Evolutionary conservation across 1,140 invertebrate genomes (phyloP).

Genomic region (Sycophaga agraensis): DNA sequence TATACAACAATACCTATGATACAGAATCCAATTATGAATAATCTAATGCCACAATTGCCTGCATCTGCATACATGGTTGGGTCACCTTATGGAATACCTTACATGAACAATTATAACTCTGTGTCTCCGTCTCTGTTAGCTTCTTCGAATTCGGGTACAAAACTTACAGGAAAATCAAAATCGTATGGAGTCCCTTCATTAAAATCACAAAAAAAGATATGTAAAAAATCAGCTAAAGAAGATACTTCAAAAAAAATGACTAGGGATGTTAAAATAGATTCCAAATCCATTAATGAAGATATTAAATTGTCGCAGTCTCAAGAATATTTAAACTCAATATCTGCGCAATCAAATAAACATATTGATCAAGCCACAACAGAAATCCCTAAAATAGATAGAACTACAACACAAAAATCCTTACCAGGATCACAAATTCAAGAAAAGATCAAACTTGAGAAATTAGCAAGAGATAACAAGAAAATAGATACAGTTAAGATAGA

Average conservation of each 20-base stretch:
- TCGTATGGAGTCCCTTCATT: not conserved
- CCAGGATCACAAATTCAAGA: not conserved
- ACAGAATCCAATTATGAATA: not conserved
- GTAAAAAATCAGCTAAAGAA: constrained; percentile 17
- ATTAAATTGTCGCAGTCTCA: too few relatives aligned
- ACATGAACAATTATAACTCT: not conserved
- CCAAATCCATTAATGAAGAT: too few relatives aligned
- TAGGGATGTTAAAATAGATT: constrained; percentile 2
- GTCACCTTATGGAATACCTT: not conserved
- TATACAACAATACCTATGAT: not conserved
- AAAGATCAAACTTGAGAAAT: not conserved
- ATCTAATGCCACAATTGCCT: not conserved
- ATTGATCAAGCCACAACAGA: not conserved
- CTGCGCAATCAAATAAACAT: too few relatives aligned
- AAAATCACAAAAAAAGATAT: constrained; percentile 12
- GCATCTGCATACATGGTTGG: constrained; percentile 4
- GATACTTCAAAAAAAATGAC: not conserved
- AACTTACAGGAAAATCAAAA: not conserved
- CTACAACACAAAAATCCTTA: constrained; percentile 1
- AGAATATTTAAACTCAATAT: too few relatives aligned
- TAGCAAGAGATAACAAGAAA: not conserved
- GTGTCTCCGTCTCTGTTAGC: not conserved
- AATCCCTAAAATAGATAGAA: constrained; percentile 3
- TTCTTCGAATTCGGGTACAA: not conserved
- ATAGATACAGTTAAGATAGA: constrained; percentile 2